Evolutionary conservation across 2,888 invertebrate genomes (phyloP).

Genomic region (Herminia tarsipennalis): DNA sequence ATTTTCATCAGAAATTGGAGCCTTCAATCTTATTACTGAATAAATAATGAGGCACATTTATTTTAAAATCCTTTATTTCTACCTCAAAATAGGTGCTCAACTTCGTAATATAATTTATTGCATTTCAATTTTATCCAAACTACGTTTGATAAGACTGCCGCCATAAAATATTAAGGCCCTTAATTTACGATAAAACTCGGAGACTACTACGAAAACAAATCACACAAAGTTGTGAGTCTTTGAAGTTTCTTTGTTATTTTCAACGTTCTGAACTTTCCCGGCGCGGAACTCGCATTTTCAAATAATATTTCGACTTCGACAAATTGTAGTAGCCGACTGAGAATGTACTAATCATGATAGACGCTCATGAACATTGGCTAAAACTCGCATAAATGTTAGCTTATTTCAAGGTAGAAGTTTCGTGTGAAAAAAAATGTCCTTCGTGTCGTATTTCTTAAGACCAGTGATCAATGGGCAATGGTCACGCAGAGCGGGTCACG

Average conservation of each 20-base stretch:
- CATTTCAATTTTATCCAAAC: slow-evolving; percentile 22
- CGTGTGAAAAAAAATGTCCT: slow-evolving; percentile 74
- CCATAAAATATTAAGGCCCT: slow-evolving; percentile 28
- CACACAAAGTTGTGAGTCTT: slow-evolving; percentile 22
- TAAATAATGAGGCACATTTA: slow-evolving; percentile 18
- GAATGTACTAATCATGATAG: slow-evolving; percentile 15
- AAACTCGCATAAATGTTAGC: slow-evolving; percentile 21
- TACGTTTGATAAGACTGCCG: slow-evolving; percentile 18
- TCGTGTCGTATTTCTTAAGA: slow-evolving; percentile 70
- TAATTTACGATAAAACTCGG: slow-evolving; percentile 25
- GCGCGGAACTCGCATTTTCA: slow-evolving; percentile 1
- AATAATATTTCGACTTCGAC: slow-evolving; percentile 9
- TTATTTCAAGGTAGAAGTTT: slow-evolving; percentile 45
- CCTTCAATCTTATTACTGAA: slow-evolving; percentile 17
- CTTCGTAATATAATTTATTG: slow-evolving; percentile 15
- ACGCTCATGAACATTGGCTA: slow-evolving; percentile 22
- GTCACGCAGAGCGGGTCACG: slow-evolving; percentile 73
- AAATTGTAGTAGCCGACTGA: slow-evolving; percentile 2
- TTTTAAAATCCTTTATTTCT: slow-evolving; percentile 9
- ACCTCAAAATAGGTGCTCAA: slow-evolving; percentile 5
- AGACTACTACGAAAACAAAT: slow-evolving; percentile 28
- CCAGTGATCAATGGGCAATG: slow-evolving; percentile 70
- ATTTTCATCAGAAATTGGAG: slow-evolving; percentile 15
- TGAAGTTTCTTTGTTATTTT: slow-evolving; percentile 20
- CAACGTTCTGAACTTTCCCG: slow-evolving; percentile 3